phyloP scores from a whole-genome alignment of 2,888 invertebrate species.

The Drosophila imparisetae region DNA sequence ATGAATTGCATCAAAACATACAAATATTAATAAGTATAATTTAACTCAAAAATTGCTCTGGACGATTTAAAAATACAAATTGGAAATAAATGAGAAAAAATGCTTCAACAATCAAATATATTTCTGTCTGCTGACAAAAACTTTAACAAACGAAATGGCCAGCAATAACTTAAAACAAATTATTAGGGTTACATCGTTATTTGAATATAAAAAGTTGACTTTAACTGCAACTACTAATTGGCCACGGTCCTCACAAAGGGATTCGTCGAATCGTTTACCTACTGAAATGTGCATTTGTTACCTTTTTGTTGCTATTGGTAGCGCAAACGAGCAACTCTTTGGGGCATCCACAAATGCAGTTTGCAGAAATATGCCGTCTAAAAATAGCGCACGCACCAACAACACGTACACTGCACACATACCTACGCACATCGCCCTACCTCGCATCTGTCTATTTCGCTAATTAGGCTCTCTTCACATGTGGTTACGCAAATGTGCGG shows the following conservation, averaged over 20 bases:
- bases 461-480: conserved; percentile 44
- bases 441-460: conserved; percentile 21
- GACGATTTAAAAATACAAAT: background rate
- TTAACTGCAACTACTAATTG: background rate
- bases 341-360: background rate
- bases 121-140: background rate
- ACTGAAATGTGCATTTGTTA: background rate
- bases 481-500: conserved; percentile 36
- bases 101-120: background rate
- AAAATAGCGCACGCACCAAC: conserved; percentile 7
- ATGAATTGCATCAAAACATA: background rate
- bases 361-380: background rate
- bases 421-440: background rate
- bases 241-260: background rate
- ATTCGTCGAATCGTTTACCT: background rate
- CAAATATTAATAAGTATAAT: background rate
- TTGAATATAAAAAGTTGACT: background rate
- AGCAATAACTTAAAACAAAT: background rate
- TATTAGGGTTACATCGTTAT: background rate
- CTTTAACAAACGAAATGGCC: background rate
- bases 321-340: background rate
- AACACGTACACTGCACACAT: background rate
- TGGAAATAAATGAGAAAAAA: too few species aligned
- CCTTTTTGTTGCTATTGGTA: background rate
- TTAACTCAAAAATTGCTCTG: background rate